Conservation (phyloP, 1,140 invertebrate species). For the Drosophila oshimai region DNA sequence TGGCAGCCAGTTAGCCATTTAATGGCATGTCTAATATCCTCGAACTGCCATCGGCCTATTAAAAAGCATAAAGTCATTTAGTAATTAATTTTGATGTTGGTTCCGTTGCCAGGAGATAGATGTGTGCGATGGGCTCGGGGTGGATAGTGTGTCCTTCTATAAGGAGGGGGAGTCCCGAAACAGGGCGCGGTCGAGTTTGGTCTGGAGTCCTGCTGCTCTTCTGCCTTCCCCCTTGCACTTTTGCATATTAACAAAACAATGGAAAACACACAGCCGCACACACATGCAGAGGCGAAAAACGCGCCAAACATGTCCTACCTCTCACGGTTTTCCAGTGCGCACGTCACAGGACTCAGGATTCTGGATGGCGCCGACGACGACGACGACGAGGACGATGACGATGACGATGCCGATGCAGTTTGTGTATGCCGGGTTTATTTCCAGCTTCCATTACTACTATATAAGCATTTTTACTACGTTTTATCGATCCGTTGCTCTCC, state of each 20-base stretch:
- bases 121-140: not conserved
- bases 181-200: constrained; percentile 21
- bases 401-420: constrained; percentile 25
- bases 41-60: constrained; percentile 75
- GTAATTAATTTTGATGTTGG: constrained; percentile 79
- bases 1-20: constrained; percentile 47
- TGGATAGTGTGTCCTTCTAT: not conserved
- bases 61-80: constrained; percentile 81
- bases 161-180: not conserved
- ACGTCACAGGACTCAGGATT: constrained; percentile 57
- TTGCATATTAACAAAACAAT: constrained; percentile 38
- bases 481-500: constrained; percentile 64
- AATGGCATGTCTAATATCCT: constrained; percentile 81
- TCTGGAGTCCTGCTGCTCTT: too few relatives aligned
- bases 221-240: not conserved
- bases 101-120: constrained; percentile 21
- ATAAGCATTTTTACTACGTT: constrained; percentile 80
- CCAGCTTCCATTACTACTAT: constrained; percentile 82
- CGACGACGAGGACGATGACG: too few relatives aligned
- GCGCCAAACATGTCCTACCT: constrained; percentile 82
- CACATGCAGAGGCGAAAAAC: constrained; percentile 53
- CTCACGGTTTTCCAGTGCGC: constrained; percentile 76
- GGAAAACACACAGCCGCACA: constrained; percentile 20
- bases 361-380: constrained; percentile 10
- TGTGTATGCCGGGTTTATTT: constrained; percentile 27